phyloP scores from a whole-genome alignment of 2,888 invertebrate genomes.

The Pedicia rivosa region DNA sequence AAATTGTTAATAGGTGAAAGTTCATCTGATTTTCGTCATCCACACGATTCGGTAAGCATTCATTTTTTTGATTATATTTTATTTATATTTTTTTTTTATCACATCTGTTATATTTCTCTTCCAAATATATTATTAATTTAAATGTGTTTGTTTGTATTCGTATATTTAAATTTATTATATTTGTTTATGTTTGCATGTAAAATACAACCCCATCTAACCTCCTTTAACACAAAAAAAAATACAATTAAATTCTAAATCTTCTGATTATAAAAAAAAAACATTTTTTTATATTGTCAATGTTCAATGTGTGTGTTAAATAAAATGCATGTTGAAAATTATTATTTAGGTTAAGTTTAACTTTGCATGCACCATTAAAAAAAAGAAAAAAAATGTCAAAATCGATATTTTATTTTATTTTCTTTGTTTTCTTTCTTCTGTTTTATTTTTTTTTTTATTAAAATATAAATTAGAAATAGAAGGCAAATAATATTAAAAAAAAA shows the following conservation, averaged over 20 bases:
- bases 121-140: too few species aligned
- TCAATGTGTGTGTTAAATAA: neutral
- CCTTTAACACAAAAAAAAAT: too few species aligned
- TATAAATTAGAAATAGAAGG: neutral
- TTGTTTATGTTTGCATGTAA: too few species aligned
- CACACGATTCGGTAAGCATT: conserved; percentile 74
- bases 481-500: neutral
- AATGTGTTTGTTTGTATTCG: too few species aligned
- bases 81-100: too few species aligned
- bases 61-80: too few species aligned
- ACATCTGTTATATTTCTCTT: too few species aligned
- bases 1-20: conserved; percentile 50
- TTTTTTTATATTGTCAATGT: neutral
- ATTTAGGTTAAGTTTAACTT: neutral
- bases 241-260: too few species aligned
- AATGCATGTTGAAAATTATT: neutral
- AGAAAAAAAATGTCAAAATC: neutral
- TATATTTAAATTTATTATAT: too few species aligned
- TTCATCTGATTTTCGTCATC: conserved; percentile 63
- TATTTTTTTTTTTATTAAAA: neutral
- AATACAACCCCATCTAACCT: too few species aligned
- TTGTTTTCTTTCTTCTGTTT: neutral
- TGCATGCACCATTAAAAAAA: neutral
- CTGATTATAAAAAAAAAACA: too few species aligned
- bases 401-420: neutral